Evolutionary conservation across 2,888 invertebrate genomes (phyloP).

Genomic region (Acholoe squamosa): DNA sequence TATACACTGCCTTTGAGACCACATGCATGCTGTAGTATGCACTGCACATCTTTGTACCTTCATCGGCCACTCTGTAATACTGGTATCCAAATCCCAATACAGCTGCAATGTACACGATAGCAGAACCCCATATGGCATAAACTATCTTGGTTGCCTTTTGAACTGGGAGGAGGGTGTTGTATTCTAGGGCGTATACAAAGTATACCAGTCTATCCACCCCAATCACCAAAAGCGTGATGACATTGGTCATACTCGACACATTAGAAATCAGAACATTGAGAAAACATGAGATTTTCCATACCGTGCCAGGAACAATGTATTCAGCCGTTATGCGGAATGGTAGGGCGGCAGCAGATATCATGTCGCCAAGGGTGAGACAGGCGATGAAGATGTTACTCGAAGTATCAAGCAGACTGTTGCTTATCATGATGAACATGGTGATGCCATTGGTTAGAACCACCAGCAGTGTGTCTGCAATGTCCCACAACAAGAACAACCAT

Average conservation of each 20-base stretch:
- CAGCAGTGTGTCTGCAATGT: no score
- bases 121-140: background rate
- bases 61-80: background rate
- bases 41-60: background rate
- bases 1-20: background rate
- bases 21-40: background rate
- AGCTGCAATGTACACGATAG: background rate
- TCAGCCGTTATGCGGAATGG: background rate
- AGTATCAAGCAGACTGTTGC: background rate
- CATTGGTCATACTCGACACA: background rate
- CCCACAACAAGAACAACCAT: no score
- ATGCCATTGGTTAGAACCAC: no score
- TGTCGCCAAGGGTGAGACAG: background rate
- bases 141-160: background rate
- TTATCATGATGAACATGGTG: no score
- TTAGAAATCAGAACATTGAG: background rate
- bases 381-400: no score
- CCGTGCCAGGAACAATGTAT: background rate
- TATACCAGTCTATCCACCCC: background rate
- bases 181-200: background rate
- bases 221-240: background rate
- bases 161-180: background rate
- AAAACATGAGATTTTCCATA: background rate
- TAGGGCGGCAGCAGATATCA: background rate
- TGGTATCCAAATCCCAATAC: background rate